Conservation (phyloP, 2,888 invertebrate species). For the Vandiemenella viatica region DNA sequence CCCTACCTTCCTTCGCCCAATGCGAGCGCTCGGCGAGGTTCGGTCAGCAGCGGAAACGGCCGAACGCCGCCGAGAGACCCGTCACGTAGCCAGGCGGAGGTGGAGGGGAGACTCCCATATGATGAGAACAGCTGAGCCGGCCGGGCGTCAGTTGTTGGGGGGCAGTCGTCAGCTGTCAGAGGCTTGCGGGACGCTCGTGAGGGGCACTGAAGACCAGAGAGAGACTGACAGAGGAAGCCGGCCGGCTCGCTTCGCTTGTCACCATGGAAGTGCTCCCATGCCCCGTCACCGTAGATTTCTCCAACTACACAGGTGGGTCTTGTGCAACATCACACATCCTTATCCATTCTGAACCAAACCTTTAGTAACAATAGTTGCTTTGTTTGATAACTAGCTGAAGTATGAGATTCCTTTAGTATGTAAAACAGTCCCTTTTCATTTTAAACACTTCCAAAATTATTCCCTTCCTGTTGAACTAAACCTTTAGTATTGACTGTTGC, state of each 20-base stretch:
- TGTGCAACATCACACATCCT: constrained; percentile 23
- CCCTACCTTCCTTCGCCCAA: no score
- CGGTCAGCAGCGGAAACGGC: no score
- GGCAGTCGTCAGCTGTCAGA: no score
- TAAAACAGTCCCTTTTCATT: no score
- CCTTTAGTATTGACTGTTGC: no score
- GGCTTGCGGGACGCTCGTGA: no score
- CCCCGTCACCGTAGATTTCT: constrained; percentile 61
- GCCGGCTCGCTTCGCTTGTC: no score
- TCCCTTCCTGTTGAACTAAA: no score
- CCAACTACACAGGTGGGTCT: constrained; percentile 62
- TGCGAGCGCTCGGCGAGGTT: no score
- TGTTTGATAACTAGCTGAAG: not conserved
- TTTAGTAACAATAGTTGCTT: not conserved
- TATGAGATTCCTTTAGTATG: no score
- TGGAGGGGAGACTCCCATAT: not conserved
- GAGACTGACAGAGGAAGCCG: no score
- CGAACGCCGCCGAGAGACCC: not conserved
- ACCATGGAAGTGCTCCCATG: constrained; percentile 65
- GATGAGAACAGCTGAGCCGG: not conserved
- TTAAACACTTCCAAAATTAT: not conserved
- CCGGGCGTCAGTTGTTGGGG: not conserved
- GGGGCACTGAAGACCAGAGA: no score
- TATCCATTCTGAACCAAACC: not conserved
- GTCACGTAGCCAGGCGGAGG: not conserved